Evolutionary conservation across 2,888 invertebrate genomes (phyloP).

Genomic region (Zhengitettix transpicula): DNA sequence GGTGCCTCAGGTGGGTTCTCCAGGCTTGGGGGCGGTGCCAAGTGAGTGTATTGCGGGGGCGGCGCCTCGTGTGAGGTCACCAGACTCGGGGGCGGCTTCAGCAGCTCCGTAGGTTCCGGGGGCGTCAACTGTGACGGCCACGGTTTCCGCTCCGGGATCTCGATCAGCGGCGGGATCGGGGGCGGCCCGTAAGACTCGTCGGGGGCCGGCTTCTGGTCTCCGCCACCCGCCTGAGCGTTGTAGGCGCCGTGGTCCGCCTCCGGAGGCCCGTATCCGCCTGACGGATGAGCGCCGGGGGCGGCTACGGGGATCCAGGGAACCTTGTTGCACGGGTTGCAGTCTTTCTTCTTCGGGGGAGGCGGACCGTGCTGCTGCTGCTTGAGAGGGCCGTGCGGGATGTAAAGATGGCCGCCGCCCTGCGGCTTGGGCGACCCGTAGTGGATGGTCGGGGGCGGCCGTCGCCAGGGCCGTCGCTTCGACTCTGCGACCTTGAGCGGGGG

Average conservation of each 20-base stretch:
- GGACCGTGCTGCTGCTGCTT: conserved; percentile 12
- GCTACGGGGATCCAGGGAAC: conserved; percentile 6
- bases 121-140: too few species aligned
- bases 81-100: too few species aligned
- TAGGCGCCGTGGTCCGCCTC: not conserved
- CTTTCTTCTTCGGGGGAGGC: conserved; percentile 17
- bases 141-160: too few species aligned
- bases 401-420: not conserved
- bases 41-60: not conserved
- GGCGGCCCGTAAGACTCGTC: not conserved
- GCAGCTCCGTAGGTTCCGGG: too few species aligned
- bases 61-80: too few species aligned
- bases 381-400: conserved; percentile 1
- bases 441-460: not conserved
- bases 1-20: not conserved
- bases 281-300: not conserved
- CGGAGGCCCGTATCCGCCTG: not conserved
- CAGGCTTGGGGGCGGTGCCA: not conserved
- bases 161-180: not conserved
- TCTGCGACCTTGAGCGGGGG: too few species aligned
- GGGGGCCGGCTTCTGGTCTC: not conserved
- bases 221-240: not conserved
- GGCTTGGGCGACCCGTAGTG: not conserved
- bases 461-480: too few species aligned
- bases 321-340: conserved; percentile 61